Percentiles rank a stretch among this genome's conserved stretches.
Conservation (phyloP, 2,113 vertebrate genomes). For the Microtus montanus region DNA sequence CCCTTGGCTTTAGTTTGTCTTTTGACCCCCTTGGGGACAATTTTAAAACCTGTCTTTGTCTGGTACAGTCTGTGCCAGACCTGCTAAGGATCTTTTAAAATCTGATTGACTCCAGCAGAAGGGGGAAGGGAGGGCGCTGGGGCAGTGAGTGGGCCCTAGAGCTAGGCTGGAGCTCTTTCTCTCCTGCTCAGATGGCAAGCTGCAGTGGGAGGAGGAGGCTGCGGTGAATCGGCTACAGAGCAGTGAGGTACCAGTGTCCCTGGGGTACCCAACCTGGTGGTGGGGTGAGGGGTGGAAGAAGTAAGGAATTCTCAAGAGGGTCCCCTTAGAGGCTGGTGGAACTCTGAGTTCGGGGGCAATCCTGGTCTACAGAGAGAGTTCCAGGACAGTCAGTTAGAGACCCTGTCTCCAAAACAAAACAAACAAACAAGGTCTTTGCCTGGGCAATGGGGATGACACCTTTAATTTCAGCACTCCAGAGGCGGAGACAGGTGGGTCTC, state of each 20-base stretch:
- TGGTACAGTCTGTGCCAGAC: not conserved
- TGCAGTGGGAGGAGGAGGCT: slow-evolving; percentile 95
- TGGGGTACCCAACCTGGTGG: not conserved
- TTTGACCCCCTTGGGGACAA: not conserved
- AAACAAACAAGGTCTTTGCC: not conserved
- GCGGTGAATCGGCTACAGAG: slow-evolving; percentile 90
- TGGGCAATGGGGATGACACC: not conserved
- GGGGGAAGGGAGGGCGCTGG: not conserved
- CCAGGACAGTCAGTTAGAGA: not conserved
- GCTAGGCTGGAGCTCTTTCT: slow-evolving; percentile 12
- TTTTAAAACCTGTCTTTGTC: not conserved
- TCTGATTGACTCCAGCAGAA: not conserved
- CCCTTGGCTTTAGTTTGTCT: slow-evolving; percentile 17
- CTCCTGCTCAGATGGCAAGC: slow-evolving; percentile 89
- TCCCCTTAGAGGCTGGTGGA: not conserved
- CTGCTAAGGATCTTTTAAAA: not conserved
- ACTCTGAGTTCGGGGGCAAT: not conserved
- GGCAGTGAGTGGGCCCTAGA: not conserved
- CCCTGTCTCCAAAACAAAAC: not conserved
- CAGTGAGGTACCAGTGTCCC: slow-evolving; percentile 86
- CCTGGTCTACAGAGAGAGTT: not conserved
- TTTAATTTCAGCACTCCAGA: not conserved
- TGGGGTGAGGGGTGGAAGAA: not conserved
- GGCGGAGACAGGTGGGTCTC: not conserved
- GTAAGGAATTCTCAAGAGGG: not conserved